Base-by-base conservation (phyloP, 64 coral and sea anemone genomes). In the Stichodactyla mertensii region DNA sequence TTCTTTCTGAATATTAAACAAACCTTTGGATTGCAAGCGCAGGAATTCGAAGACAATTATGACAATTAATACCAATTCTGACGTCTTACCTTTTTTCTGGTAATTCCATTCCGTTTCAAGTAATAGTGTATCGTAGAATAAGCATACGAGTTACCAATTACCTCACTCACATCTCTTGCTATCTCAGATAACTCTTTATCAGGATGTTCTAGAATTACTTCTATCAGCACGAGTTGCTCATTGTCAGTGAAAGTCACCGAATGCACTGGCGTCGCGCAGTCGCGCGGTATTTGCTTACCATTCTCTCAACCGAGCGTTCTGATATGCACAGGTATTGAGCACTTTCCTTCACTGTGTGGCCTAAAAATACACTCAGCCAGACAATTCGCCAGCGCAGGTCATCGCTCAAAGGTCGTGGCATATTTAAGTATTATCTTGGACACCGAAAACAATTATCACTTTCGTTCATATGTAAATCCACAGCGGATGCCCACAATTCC, bases 181-280 rank as follows among this genome's bases (percentile, higher is more conserved):
- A n/a, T n/a, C n/a, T n/a, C n/a, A n/a, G n/a, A n/a, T n/a, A n/a
- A n/a, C n/a, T n/a, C n/a, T 45, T 78, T 78, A 52, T 78, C 74
- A 31, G 74, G 74, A 78, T 78, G 74, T 26, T 87, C 78, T 36
- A 91, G 77, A 5, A 87, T 7, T 20, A 52, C 60, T 82, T 91
- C 77, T 52, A 83, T 91, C n/a, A 78, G 61, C 14, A 64, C 61
- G 11, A 64, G 61, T 18, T 78, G 74, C 74, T 78, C 74, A 78
- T 36, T 10, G 45, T 52, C 74, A 12, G 23, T 52, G 74, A 78
- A 78, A 78, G 45, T 15, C 45, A 78, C 45, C 51, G 45, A 24
- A 36, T 78, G 0, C 11, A 36, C 24, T 78, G n/a, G n/a, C n/a
- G n/a, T n/a, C n/a, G n/a, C n/a, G n/a, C n/a, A n/a, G n/a, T n/a